These are phyloP conservation scores for Rattus rattus DNA, from an alignment of 2,113 vertebrate genomes.

Conservation along the genomic window DNA sequence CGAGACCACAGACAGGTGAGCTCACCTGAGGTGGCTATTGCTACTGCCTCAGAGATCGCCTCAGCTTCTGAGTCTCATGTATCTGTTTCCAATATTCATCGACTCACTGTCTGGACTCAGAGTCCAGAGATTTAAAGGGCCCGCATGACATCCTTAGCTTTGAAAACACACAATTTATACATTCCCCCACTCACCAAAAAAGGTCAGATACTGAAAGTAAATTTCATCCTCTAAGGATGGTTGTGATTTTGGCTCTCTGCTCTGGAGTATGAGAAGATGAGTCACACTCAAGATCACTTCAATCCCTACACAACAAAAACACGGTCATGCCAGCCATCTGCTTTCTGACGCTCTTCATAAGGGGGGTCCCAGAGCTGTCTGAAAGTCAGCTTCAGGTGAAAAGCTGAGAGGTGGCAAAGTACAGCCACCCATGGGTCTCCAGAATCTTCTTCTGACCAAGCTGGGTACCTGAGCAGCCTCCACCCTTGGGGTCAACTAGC, in stretches of 20 bases:
- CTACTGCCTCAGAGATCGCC: fast-evolving
- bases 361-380: fast-evolving
- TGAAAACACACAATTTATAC: background rate
- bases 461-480: background rate
- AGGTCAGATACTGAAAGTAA: background rate
- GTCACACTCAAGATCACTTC: background rate
- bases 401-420: background rate
- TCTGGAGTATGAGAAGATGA: background rate
- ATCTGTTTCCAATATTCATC: fast-evolving
- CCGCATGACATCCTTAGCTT: background rate
- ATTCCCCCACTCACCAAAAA: background rate
- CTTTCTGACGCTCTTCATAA: background rate
- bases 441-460: background rate
- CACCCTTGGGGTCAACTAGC: background rate
- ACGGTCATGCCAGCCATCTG: background rate
- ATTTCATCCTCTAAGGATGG: background rate
- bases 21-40: fast-evolving
- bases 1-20: fast-evolving
- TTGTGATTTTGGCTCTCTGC: background rate
- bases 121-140: background rate
- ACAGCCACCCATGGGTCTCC: fast-evolving
- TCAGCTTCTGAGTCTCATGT: fast-evolving
- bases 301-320: fast-evolving
- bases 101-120: fast-evolving
- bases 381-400: background rate